Conservation (phyloP, 2,888 invertebrate species). For the Agrotis clavis region DNA sequence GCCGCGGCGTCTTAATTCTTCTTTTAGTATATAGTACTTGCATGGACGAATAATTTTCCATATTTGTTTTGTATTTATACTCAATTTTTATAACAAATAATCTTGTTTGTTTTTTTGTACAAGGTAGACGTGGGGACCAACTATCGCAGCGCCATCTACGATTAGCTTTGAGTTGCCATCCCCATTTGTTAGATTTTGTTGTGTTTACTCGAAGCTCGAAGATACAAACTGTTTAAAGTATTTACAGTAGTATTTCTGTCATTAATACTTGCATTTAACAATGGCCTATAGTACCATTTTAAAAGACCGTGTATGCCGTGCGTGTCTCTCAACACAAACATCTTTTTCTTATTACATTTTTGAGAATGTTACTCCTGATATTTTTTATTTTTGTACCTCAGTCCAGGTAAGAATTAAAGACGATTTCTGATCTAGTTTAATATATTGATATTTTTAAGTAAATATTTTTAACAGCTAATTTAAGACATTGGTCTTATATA, state of each 20-base stretch:
- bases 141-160: too few relatives aligned
- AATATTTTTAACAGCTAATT: neutral
- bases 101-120: too few relatives aligned
- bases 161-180: too few relatives aligned
- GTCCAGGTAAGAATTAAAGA: constrained; percentile 76
- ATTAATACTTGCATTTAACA: constrained; percentile 13
- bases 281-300: constrained; percentile 60
- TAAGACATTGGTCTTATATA: neutral
- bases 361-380: constrained; percentile 80
- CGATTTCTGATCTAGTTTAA: neutral
- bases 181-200: constrained; percentile 8
- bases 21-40: too few relatives aligned
- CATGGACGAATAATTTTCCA: too few relatives aligned
- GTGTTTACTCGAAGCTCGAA: neutral
- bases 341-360: constrained; percentile 78
- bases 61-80: too few relatives aligned
- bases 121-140: too few relatives aligned
- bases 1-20: too few relatives aligned
- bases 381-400: constrained; percentile 85
- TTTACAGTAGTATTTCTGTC: constrained; percentile 1
- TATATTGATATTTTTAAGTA: neutral
- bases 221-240: neutral
- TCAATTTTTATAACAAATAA: too few relatives aligned
- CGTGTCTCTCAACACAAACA: constrained; percentile 80
- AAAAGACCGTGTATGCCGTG: constrained; percentile 79